These are phyloP conservation scores for Leucophenga varia DNA, from an alignment of 1,140 invertebrate species.

Conservation along the genomic window DNA sequence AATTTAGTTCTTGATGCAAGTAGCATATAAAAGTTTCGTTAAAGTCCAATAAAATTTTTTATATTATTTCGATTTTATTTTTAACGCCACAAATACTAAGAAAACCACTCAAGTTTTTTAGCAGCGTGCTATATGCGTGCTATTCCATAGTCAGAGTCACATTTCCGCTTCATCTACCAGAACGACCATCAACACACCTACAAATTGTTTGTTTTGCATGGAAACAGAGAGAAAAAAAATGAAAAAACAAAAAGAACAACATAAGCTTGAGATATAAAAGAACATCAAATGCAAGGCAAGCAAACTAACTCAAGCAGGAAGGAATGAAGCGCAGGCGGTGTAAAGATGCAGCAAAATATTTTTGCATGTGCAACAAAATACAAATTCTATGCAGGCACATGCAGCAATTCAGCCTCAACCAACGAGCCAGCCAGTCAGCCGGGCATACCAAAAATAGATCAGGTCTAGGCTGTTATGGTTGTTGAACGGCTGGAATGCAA, in stretches of 20 bases:
- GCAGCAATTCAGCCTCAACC: no score
- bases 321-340: background rate
- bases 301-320: background rate
- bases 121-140: no score
- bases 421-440: background rate
- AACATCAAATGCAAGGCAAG: background rate
- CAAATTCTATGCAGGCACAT: background rate
- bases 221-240: no score
- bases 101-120: no score
- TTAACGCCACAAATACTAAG: no score
- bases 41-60: no score
- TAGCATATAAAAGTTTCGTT: no score
- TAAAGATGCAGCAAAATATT: slow-evolving; percentile 8
- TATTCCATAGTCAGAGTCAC: slow-evolving; percentile 49
- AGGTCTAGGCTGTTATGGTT: slow-evolving; percentile 50
- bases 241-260: background rate
- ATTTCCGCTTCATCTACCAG: slow-evolving; percentile 52
- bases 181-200: slow-evolving; percentile 47
- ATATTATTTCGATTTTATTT: no score
- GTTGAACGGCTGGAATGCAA: slow-evolving; percentile 46
- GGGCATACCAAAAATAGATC: slow-evolving; percentile 43
- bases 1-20: no score
- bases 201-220: slow-evolving; percentile 42
- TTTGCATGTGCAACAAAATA: slow-evolving; percentile 38
- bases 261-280: background rate